Evolutionary conservation across 2,888 invertebrate species (phyloP).

Genomic region (Pristionchus japonicus): DNA sequence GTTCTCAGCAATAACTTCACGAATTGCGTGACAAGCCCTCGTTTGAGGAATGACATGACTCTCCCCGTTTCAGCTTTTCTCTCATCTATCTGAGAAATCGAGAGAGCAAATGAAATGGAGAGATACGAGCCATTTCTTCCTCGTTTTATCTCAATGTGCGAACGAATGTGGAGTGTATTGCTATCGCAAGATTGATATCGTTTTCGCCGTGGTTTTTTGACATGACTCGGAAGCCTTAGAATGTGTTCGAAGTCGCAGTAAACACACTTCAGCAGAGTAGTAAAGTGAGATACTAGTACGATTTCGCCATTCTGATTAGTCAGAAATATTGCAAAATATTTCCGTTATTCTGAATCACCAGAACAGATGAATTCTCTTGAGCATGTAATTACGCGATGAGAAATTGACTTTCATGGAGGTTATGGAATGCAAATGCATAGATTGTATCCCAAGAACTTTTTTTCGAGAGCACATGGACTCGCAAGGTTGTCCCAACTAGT

Average conservation of each 20-base stretch:
- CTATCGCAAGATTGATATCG: conserved; percentile 17
- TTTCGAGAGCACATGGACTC: no score
- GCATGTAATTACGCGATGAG: no score
- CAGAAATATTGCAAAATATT: not conserved
- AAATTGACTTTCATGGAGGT: no score
- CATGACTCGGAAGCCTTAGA: conserved; percentile 7
- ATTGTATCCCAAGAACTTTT: no score
- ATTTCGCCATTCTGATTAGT: not conserved
- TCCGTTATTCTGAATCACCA: not conserved
- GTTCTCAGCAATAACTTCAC: not conserved
- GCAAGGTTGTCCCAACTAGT: no score
- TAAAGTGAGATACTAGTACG: conserved; percentile 28
- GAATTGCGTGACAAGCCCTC: conserved; percentile 7
- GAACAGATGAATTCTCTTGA: no score
- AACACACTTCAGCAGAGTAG: not conserved
- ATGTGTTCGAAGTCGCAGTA: not conserved
- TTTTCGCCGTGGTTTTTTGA: not conserved
- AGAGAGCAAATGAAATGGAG: not conserved
- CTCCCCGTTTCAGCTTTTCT: not conserved
- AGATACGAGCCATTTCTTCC: not conserved
- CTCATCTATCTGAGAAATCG: not conserved
- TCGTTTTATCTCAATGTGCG: conserved; percentile 6
- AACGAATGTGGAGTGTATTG: conserved; percentile 5
- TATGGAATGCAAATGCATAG: no score
- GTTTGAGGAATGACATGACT: not conserved